Base-by-base conservation (phyloP, 2,797 vertebrate species). In the Lacerta agilis region DNA sequence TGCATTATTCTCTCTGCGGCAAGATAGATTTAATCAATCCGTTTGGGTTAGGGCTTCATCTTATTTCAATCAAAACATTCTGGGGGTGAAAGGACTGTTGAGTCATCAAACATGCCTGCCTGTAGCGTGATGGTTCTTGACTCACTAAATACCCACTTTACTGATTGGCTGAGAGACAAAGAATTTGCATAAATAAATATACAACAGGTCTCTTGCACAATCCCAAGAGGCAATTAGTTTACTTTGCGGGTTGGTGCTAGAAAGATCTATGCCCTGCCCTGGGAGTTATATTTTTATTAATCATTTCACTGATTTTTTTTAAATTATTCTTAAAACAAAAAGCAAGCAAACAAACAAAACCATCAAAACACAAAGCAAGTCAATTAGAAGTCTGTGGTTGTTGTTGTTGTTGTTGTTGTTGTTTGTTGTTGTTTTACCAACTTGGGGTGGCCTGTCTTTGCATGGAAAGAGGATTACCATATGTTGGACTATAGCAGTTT, bases 181-280 rank as follows among this genome's bases (percentile, higher is more conserved):
- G 49, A 72, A 58, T 76, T 87, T 85, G 58, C 77, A 92, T 90
- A 88, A 87, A 90, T 88, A 87, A 88, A 45, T 90, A 93, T 87
- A 86, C 71, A 89, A 91, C 79, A 41, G 58, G 4, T 85, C 13
- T 41, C 83, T 86, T 91, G 38, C 64, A 36, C 20, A 90, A 83
- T 71, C 41, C 79, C 3, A 15, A 25, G 82, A 84, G 55, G 64
- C 29, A 82, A 61, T 87, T 78, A 86, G 33, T 1, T 86, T 29
- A 20, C 33, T 79, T 91, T 76, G 71, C 36, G 41, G 38, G 38
- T n/a, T 13, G 11, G 13, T 1, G 10, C 1, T 25, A 20, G 11
- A 17, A 33, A 81, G n/a, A 79, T 43, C 8, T 5, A 61, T 29
- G 49, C 2, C 11, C 29, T 5, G 25, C 55, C 69, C 9, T 29